A percentile compares a stretch with the other conserved stretches of the same genome.
Conservation (phyloP, 2,113 vertebrate genomes). For the Chauna torquata region DNA sequence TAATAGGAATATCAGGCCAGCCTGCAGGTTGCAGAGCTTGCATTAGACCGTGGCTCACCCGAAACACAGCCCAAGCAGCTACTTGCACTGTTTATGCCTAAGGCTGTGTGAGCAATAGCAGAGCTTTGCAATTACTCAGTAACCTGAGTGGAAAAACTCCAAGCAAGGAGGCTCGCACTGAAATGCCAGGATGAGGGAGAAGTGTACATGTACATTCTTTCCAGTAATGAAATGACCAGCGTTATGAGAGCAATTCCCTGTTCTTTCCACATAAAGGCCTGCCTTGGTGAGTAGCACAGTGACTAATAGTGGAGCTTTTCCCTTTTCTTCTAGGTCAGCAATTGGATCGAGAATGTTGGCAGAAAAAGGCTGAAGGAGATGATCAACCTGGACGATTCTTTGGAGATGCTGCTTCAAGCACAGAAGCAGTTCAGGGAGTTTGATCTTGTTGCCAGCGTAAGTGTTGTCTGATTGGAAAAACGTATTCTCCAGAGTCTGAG, state of each 20-base stretch:
- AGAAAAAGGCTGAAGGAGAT: constrained; percentile 76
- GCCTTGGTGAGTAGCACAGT: background rate
- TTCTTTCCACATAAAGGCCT: constrained; percentile 18
- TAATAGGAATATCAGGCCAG: background rate
- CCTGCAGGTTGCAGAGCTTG: background rate
- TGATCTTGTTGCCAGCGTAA: constrained; percentile 80
- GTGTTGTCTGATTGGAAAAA: constrained; percentile 12
- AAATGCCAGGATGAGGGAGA: background rate
- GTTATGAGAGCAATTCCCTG: background rate
- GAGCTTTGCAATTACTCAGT: background rate
- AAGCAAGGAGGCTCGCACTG: background rate
- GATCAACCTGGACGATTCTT: constrained; percentile 74
- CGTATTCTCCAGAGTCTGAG: background rate
- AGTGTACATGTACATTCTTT: background rate
- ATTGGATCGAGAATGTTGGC: constrained; percentile 85
- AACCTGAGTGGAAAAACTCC: constrained; percentile 17
- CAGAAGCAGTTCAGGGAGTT: constrained; percentile 82
- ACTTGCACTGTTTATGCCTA: constrained; percentile 31
- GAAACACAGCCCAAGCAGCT: background rate
- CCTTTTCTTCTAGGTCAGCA: constrained; percentile 77
- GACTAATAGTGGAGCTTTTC: background rate
- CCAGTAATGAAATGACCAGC: background rate
- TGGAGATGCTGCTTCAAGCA: constrained; percentile 78
- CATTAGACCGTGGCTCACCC: background rate
- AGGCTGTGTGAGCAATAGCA: constrained; percentile 23